A percentile compares a stretch with the other conserved stretches of the same genome.
phyloP scores from a whole-genome alignment of 2,888 invertebrate genomes.

The Sipunculus nudus region DNA sequence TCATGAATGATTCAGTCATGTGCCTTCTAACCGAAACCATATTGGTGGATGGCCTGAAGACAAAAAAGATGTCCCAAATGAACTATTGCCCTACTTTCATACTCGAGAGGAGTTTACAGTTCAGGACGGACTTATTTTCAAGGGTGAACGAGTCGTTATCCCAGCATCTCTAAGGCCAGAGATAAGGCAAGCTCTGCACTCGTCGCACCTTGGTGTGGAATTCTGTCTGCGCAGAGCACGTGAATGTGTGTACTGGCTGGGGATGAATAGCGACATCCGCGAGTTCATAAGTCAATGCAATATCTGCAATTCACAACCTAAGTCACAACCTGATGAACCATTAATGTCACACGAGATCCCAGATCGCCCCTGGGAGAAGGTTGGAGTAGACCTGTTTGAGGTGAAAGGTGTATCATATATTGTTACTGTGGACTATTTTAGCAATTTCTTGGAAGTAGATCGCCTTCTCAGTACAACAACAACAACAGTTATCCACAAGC shows the following conservation, averaged over 20 bases:
- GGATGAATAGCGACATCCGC: no score
- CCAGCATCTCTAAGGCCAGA: neutral
- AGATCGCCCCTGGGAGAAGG: slow-evolving; percentile 36
- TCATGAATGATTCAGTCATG: no score
- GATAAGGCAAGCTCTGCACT: slow-evolving; percentile 1
- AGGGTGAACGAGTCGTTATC: slow-evolving; percentile 16
- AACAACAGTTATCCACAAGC: slow-evolving; percentile 22
- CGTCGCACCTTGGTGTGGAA: slow-evolving; percentile 4
- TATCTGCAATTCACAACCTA: no score
- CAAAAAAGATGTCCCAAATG: neutral
- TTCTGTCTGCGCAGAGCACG: slow-evolving; percentile 6
- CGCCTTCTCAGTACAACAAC: slow-evolving; percentile 22
- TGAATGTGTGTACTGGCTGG: slow-evolving; percentile 4
- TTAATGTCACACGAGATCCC: slow-evolving; percentile 26
- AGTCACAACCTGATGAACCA: slow-evolving; percentile 18
- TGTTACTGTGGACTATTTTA: slow-evolving; percentile 36
- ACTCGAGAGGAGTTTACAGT: slow-evolving; percentile 26
- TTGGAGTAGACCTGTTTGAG: slow-evolving; percentile 40
- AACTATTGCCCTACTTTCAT: slow-evolving; percentile 13
- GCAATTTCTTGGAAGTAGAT: slow-evolving; percentile 37
- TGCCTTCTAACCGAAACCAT: no score
- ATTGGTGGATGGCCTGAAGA: slow-evolving; percentile 30
- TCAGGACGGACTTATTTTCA: slow-evolving; percentile 28
- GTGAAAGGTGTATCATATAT: slow-evolving; percentile 31
- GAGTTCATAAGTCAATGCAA: no score